A percentile compares a stretch with the other conserved stretches of the same genome.
These are phyloP conservation scores for Chascanopsetta lugubris DNA, from an alignment of 2,113 vertebrate species.

Conservation along the genomic window DNA sequence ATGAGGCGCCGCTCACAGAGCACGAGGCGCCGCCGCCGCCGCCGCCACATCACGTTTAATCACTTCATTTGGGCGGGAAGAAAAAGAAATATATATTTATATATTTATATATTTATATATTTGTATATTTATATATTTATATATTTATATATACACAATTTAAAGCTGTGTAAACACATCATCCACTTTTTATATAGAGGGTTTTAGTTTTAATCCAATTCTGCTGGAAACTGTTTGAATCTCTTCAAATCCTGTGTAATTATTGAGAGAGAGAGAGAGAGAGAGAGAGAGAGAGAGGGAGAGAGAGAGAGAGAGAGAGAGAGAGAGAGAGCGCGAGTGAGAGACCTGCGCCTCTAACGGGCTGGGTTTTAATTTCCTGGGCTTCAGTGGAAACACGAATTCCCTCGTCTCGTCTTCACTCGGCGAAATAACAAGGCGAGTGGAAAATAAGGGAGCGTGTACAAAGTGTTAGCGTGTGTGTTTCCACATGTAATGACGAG, in stretches of 20 bases:
- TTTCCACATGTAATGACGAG: conserved; percentile 45
- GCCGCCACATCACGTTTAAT: conserved; percentile 12
- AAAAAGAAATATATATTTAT: neutral
- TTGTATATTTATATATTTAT: no score
- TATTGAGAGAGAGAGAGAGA: neutral
- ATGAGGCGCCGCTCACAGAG: conserved; percentile 16
- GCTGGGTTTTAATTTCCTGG: conserved; percentile 24
- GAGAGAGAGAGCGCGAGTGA: neutral
- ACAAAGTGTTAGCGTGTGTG: conserved; percentile 12
- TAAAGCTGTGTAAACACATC: no score
- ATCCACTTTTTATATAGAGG: no score
- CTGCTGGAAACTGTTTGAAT: no score
- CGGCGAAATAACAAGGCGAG: conserved; percentile 15
- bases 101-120: no score
- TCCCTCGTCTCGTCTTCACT: neutral
- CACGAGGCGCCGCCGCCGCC: neutral
- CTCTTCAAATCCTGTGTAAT: no score
- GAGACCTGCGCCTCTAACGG: conserved; percentile 19
- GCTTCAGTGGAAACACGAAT: conserved; percentile 17
- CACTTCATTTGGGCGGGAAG: neutral
- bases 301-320: neutral
- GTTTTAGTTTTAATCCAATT: no score
- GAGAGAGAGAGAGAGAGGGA: no score
- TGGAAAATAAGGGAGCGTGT: neutral
- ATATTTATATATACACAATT: no score